Evolutionary conservation across 2,888 invertebrate species (phyloP).

Genomic region (Leptarthrus brevirostris): DNA sequence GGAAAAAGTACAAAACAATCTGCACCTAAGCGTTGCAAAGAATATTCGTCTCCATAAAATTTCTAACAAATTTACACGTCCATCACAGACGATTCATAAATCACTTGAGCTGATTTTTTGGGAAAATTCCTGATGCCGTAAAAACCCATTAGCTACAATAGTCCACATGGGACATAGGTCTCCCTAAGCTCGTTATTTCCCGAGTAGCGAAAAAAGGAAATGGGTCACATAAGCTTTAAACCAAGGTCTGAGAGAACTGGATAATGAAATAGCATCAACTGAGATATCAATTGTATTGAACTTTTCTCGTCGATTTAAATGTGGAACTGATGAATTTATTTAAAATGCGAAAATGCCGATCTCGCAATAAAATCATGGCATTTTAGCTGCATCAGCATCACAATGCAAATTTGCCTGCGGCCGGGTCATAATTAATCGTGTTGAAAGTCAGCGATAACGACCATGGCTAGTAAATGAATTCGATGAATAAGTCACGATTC

Average conservation of each 20-base stretch:
- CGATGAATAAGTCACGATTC: slow-evolving; percentile 36
- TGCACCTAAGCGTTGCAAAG: too few relatives aligned
- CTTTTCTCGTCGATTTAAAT: slow-evolving; percentile 3
- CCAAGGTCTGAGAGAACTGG: slow-evolving; percentile 32
- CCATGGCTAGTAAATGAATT: slow-evolving; percentile 14
- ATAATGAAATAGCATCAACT: slow-evolving; percentile 35
- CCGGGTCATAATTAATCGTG: slow-evolving; percentile 28
- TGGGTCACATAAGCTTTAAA: slow-evolving; percentile 38
- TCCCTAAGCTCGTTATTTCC: slow-evolving; percentile 46
- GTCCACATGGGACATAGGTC: slow-evolving; percentile 30
- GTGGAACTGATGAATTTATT: background rate
- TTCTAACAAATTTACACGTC: slow-evolving; percentile 44
- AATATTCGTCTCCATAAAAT: slow-evolving; percentile 32
- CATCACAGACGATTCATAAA: slow-evolving; percentile 43
- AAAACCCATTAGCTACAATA: slow-evolving; percentile 47
- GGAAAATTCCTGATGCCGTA: slow-evolving; percentile 41
- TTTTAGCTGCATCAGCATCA: slow-evolving; percentile 2
- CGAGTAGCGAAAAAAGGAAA: slow-evolving; percentile 7
- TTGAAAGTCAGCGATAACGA: slow-evolving; percentile 29
- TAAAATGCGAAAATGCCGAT: background rate
- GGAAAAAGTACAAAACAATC: too few relatives aligned
- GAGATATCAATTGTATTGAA: slow-evolving; percentile 22
- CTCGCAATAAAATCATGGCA: slow-evolving; percentile 4
- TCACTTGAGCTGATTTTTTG: slow-evolving; percentile 39
- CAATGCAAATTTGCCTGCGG: background rate